Base-by-base conservation (phyloP, 1,140 invertebrate species). In the Drosophila orosa region DNA sequence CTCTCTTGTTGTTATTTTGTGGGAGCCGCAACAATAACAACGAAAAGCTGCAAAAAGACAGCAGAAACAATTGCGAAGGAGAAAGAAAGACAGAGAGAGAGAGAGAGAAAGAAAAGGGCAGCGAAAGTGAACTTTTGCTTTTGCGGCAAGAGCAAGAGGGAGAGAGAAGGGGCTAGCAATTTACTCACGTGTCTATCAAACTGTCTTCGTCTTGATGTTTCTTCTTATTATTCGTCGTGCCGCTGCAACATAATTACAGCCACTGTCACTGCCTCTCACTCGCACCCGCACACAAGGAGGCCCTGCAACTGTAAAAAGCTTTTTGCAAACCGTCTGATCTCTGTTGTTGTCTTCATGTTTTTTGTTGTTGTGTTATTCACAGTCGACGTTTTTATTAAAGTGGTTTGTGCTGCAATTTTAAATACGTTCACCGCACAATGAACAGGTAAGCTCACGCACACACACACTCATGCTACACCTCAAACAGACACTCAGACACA, bases 391-490 rank as follows among this genome's bases (percentile, higher is more conserved):
- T 89, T 87, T 72, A 87, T 89, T 77, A 87, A 87, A 87, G 83
- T 89, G 86, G 83, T 87, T 89, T 89, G 80, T 89, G 83, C 78
- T 87, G 83, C 83, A 89, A 87, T 87, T 87, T 89, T 62, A 87
- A 89, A 78, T 79, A 79, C 83, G 52, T 37, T 66, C 73, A 44
- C 79, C 79, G 67, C 79, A 87, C 83, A 77, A 87, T 87, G 83
- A 89, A 87, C 84, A 87, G 83, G 83, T 87, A 87, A 87, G 83
- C 84, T 67, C 58, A 77, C 74, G 40, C 47, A 69, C 17, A 56
- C 17, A 56, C 39, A 58, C 37, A 48, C 15, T 44, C 15, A 39
- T 27, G 67, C 50, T 39, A 10, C 44, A 35, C 37, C 47, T 68
- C 25, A 74, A 27, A 40, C 57, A 67, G 12, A 57, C 25, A 74